These are phyloP conservation scores for Psittacula echo DNA, from an alignment of 2,797 vertebrate species.

Conservation along the genomic window DNA sequence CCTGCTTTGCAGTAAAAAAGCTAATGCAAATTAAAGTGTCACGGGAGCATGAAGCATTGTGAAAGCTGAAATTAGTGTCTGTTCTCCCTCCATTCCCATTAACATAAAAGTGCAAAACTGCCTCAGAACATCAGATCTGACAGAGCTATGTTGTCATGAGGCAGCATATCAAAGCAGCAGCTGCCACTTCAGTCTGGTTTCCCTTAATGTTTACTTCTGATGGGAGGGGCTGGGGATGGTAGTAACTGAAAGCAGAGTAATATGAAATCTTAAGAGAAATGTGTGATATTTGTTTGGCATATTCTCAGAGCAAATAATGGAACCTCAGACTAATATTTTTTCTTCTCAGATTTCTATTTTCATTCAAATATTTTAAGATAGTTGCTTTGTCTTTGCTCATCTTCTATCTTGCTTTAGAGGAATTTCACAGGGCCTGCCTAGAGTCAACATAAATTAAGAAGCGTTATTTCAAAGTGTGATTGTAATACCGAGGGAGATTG, in stretches of 20 bases:
- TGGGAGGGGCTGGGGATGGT: fast-evolving
- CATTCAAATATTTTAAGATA: not conserved
- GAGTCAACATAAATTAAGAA: not conserved
- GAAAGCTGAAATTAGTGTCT: not conserved
- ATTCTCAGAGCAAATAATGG: not conserved
- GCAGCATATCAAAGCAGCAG: not conserved
- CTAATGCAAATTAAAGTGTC: not conserved
- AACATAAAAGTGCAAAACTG: not conserved
- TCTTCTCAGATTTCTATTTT: not conserved
- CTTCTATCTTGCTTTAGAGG: not conserved
- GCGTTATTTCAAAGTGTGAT: not conserved
- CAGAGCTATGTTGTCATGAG: not conserved
- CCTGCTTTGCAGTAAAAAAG: not conserved
- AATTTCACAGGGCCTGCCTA: not conserved
- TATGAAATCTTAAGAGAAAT: not conserved
- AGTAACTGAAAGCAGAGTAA: not conserved
- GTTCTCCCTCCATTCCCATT: not conserved
- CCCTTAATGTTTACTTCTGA: not conserved
- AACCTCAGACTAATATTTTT: not conserved
- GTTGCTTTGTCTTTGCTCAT: not conserved
- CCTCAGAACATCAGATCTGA: not conserved
- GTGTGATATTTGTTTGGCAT: not conserved
- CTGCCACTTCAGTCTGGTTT: not conserved
- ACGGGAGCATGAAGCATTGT: not conserved
- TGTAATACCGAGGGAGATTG: not conserved